Evolutionary conservation across 2,113 vertebrate genomes (phyloP).

Genomic region (Pterocles orientalis): DNA sequence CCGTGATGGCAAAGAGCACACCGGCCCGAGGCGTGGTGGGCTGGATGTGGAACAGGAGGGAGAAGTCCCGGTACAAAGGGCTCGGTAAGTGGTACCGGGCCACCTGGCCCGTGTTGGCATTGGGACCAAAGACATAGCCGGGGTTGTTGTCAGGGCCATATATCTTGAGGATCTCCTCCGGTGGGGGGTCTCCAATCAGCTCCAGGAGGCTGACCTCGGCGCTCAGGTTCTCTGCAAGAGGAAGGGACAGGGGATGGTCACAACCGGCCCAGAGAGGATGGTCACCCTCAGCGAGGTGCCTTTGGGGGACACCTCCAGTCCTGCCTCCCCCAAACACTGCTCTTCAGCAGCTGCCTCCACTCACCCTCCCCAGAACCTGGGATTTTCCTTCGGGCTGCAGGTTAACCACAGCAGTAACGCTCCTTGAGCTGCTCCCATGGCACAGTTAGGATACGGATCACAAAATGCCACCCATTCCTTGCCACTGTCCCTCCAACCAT

Average conservation of each 20-base stretch:
- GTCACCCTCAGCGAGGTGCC: neutral
- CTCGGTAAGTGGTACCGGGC: slow-evolving; percentile 84
- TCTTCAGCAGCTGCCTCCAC: fast-evolving
- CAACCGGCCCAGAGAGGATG: neutral
- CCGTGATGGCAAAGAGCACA: slow-evolving; percentile 87
- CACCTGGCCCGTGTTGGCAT: slow-evolving; percentile 82
- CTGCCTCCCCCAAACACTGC: fast-evolving
- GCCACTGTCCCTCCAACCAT: neutral
- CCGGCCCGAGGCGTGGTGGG: slow-evolving; percentile 78
- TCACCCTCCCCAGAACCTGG: fast-evolving
- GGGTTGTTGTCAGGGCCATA: slow-evolving; percentile 77
- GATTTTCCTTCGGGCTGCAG: neutral
- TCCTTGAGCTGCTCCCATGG: neutral
- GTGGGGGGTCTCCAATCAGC: slow-evolving; percentile 87
- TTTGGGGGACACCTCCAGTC: no score
- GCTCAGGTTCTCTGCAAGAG: slow-evolving; percentile 71
- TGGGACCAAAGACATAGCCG: slow-evolving; percentile 81
- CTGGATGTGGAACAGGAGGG: slow-evolving; percentile 85
- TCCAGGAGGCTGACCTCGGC: slow-evolving; percentile 84
- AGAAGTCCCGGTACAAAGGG: slow-evolving; percentile 89
- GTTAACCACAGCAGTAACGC: neutral
- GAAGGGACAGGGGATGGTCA: slow-evolving; percentile 12
- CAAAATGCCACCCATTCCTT: neutral
- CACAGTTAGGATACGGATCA: fast-evolving
- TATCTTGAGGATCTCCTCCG: slow-evolving; percentile 76